These are phyloP conservation scores for Brassicogethes aeneus DNA, from an alignment of 2,888 invertebrate genomes.

Conservation along the genomic window DNA sequence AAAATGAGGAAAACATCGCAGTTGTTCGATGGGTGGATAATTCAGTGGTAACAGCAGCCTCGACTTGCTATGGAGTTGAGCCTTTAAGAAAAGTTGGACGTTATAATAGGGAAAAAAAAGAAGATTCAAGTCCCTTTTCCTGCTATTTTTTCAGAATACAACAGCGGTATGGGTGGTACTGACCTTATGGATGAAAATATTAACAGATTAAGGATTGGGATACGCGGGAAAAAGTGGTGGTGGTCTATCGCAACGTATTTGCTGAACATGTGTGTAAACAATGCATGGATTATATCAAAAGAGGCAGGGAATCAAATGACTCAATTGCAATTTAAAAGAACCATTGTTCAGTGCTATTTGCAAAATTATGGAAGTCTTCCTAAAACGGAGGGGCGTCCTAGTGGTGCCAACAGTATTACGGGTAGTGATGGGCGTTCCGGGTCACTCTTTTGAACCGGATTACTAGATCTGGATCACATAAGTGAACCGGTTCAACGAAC, in stretches of 20 bases:
- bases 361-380: slow-evolving; percentile 7
- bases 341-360: slow-evolving; percentile 11
- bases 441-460: too few species aligned
- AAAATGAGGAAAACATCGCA: background rate
- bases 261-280: too few species aligned
- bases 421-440: too few species aligned
- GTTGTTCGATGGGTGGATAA: slow-evolving; percentile 16
- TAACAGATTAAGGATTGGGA: slow-evolving; percentile 9
- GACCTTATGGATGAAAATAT: slow-evolving; percentile 11
- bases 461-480: too few species aligned
- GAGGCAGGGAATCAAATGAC: slow-evolving; percentile 3
- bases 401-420: too few species aligned
- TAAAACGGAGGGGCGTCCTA: slow-evolving; percentile 11
- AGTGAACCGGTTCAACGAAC: too few species aligned
- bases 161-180: slow-evolving; percentile 16
- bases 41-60: slow-evolving; percentile 12
- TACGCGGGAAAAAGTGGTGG: slow-evolving; percentile 11
- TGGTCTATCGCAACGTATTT: too few species aligned
- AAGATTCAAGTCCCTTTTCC: slow-evolving; percentile 9
- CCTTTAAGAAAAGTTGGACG: too few species aligned
- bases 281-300: slow-evolving; percentile 12
- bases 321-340: slow-evolving; percentile 10
- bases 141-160: slow-evolving; percentile 14
- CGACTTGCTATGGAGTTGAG: too few species aligned
- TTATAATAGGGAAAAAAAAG: slow-evolving; percentile 10